phyloP scores from a whole-genome alignment of 2,888 invertebrate genomes.

The Hypercompe scribonia region DNA sequence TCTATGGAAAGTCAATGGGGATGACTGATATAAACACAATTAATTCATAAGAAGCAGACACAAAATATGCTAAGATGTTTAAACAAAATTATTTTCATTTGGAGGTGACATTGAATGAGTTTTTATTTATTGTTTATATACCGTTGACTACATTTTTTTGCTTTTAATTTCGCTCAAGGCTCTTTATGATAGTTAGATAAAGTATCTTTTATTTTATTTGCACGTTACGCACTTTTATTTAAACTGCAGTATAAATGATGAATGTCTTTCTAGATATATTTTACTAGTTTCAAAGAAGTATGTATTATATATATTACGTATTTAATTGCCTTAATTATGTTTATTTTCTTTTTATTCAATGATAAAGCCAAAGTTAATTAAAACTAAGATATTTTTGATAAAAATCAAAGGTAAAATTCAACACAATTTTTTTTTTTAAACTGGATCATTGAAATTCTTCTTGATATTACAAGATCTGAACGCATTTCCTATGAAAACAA shows the following conservation, averaged over 20 bases:
- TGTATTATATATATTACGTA: too few relatives aligned
- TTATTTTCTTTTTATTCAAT: too few relatives aligned
- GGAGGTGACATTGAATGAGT: slow-evolving; percentile 12
- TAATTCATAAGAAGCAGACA: not conserved
- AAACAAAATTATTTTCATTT: slow-evolving; percentile 10
- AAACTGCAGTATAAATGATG: not conserved
- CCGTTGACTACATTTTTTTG: not conserved
- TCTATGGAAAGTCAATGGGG: not conserved
- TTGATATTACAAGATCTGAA: too few relatives aligned
- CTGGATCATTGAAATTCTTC: too few relatives aligned
- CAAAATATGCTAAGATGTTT: not conserved
- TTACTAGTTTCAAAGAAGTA: too few relatives aligned
- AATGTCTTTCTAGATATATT: too few relatives aligned
- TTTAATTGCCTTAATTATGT: too few relatives aligned
- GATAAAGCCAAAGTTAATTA: too few relatives aligned
- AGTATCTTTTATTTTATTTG: not conserved
- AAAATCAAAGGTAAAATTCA: too few relatives aligned
- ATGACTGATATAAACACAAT: not conserved
- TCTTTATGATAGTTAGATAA: not conserved
- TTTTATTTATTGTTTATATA: slow-evolving; percentile 4
- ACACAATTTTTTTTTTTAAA: too few relatives aligned
- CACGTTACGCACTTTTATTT: not conserved
- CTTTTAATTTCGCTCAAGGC: not conserved
- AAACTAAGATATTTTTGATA: too few relatives aligned
- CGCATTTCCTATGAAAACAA: too few relatives aligned